Evolutionary conservation across 2,797 vertebrate genomes (phyloP).

Genomic region (Serranus cabrilla): DNA sequence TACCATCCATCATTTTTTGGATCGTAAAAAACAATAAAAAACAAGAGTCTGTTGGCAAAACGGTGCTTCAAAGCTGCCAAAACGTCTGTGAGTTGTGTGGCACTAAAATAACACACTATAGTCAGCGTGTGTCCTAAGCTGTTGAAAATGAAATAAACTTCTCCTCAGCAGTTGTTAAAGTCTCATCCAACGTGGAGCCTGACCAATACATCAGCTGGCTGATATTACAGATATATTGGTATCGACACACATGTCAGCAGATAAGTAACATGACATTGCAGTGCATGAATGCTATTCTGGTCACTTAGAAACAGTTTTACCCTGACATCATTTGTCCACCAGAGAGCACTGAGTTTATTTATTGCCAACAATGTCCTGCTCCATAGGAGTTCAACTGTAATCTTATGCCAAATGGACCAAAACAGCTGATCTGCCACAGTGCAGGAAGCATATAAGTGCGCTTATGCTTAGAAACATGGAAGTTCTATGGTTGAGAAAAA

Average conservation of each 20-base stretch:
- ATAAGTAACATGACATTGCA: not conserved
- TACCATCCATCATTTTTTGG: slow-evolving; percentile 8
- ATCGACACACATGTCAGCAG: too few relatives aligned
- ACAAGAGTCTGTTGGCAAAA: not conserved
- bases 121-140: not conserved
- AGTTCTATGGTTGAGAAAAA: too few relatives aligned
- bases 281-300: not conserved
- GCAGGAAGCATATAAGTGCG: too few relatives aligned
- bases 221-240: not conserved
- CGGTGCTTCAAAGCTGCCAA: not conserved
- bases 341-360: slow-evolving; percentile 6
- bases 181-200: not conserved
- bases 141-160: not conserved
- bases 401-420: not conserved
- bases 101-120: not conserved
- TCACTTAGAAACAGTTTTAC: not conserved
- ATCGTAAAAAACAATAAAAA: slow-evolving; percentile 4
- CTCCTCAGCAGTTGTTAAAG: not conserved
- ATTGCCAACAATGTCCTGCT: not conserved
- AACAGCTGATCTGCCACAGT: too few relatives aligned
- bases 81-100: not conserved
- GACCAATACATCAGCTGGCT: not conserved
- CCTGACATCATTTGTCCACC: not conserved
- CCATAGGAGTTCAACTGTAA: too few relatives aligned
- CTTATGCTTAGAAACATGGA: too few relatives aligned